Conservation (phyloP, 2,888 invertebrate species). For the Ischnus inquisitorius region DNA sequence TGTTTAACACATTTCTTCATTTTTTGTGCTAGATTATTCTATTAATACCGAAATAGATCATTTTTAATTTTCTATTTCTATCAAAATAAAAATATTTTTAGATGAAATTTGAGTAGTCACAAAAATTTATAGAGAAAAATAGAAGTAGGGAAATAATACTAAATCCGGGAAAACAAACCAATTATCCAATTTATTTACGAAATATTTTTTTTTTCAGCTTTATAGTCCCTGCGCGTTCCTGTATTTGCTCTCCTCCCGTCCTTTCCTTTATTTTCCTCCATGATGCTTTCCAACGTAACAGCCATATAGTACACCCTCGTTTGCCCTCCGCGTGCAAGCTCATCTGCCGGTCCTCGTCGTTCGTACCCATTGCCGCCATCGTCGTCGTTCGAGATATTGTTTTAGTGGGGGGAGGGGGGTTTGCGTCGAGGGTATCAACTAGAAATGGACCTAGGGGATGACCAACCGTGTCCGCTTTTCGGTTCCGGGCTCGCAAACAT, state of each 20-base stretch:
- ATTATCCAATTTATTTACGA: neutral
- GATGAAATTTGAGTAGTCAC: no score
- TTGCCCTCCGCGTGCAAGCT: slow-evolving; percentile 29
- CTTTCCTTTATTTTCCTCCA: slow-evolving; percentile 34
- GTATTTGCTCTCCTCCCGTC: slow-evolving; percentile 27
- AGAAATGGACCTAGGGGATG: slow-evolving; percentile 64
- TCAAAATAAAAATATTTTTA: no score
- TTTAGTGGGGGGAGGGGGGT: slow-evolving; percentile 54
- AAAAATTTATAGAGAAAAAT: neutral
- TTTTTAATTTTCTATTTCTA: no score
- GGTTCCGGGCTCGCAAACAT: slow-evolving; percentile 47
- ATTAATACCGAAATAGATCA: no score
- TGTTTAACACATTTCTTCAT: no score
- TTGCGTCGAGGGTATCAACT: slow-evolving; percentile 54
- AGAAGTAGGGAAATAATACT: neutral
- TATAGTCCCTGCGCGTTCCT: slow-evolving; percentile 15
- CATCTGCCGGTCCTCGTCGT: slow-evolving; percentile 38
- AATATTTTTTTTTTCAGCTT: slow-evolving; percentile 5
- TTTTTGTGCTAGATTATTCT: no score
- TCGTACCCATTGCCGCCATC: slow-evolving; percentile 34
- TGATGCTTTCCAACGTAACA: slow-evolving; percentile 30
- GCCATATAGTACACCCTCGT: slow-evolving; percentile 33
- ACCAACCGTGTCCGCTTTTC: slow-evolving; percentile 57
- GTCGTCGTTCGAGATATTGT: slow-evolving; percentile 65
- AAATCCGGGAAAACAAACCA: neutral